Evolutionary conservation across 2,888 invertebrate species (phyloP).

Genomic region (Pomacea canaliculata): DNA sequence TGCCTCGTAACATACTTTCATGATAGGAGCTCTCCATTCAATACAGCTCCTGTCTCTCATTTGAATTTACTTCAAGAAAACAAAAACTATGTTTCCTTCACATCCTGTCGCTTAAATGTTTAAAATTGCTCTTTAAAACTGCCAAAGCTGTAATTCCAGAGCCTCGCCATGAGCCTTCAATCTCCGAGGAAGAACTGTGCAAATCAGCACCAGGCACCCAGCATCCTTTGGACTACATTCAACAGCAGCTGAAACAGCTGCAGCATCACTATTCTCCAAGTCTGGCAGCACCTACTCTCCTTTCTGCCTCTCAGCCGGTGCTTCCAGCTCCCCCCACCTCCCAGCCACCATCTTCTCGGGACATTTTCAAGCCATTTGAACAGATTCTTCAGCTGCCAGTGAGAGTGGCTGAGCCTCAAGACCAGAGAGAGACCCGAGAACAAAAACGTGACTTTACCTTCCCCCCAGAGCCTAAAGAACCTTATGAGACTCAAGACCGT

Average conservation of each 20-base stretch:
- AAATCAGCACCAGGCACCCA: constrained; percentile 41
- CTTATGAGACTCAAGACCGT: constrained; percentile 34
- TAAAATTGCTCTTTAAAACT: no score
- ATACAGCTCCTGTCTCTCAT: no score
- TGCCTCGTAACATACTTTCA: no score
- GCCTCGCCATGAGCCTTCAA: constrained; percentile 12
- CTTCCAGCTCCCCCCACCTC: constrained; percentile 20
- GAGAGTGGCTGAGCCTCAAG: not conserved
- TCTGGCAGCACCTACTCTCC: constrained; percentile 28
- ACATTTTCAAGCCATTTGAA: constrained; percentile 27
- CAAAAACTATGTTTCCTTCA: no score
- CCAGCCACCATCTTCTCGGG: constrained; percentile 26
- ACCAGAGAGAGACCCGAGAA: constrained; percentile 20
- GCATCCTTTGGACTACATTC: constrained; percentile 60
- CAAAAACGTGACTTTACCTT: constrained; percentile 34
- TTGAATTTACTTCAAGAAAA: no score
- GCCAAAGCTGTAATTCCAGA: not conserved
- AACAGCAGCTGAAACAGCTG: constrained; percentile 38
- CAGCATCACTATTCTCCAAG: constrained; percentile 31
- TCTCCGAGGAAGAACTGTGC: constrained; percentile 28
- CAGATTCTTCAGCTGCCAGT: constrained; percentile 18
- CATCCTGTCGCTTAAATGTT: no score
- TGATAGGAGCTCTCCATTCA: no score
- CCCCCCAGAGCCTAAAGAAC: constrained; percentile 44
- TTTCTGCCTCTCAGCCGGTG: constrained; percentile 24